A percentile compares a stretch with the other conserved stretches of the same genome.
phyloP scores from a whole-genome alignment of 2,113 vertebrate genomes.

The Ictalurus punctatus region DNA sequence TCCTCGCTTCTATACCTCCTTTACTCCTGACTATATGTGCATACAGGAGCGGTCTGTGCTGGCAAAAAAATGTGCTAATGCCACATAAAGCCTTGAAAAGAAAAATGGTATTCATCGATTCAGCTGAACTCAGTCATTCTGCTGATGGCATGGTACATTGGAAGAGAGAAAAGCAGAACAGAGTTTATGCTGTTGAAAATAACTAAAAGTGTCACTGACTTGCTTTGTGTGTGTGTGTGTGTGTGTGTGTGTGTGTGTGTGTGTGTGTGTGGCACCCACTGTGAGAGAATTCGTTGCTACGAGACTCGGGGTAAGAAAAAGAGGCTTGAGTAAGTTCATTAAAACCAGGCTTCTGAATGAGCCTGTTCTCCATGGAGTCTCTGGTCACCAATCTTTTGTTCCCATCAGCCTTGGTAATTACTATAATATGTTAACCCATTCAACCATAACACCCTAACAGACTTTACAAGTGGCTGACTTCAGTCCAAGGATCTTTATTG shows the following conservation, averaged over 20 bases:
- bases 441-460: conserved; percentile 26
- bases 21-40: conserved; percentile 42
- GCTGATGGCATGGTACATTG: conserved; percentile 20
- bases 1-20: conserved; percentile 4
- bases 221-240: conserved; percentile 56
- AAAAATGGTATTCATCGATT: conserved; percentile 32
- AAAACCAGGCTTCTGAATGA: conserved; percentile 75
- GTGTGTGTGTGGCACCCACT: conserved; percentile 55
- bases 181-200: conserved; percentile 33
- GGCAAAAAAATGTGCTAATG: conserved; percentile 42
- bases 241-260: conserved; percentile 52
- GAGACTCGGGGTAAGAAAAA: conserved; percentile 67
- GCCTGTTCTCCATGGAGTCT: conserved; percentile 70
- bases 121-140: conserved; percentile 25
- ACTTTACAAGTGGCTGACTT: conserved; percentile 1
- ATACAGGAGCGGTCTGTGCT: conserved; percentile 14
- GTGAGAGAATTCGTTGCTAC: conserved; percentile 84
- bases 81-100: conserved; percentile 22
- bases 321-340: conserved; percentile 82
- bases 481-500: not conserved
- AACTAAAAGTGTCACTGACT: conserved; percentile 69
- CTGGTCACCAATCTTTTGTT: conserved; percentile 65
- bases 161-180: conserved; percentile 11
- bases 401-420: conserved; percentile 72
- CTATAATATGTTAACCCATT: conserved; percentile 60